phyloP scores from a whole-genome alignment of 1,140 invertebrate species.

The Heliconius nattereri region DNA sequence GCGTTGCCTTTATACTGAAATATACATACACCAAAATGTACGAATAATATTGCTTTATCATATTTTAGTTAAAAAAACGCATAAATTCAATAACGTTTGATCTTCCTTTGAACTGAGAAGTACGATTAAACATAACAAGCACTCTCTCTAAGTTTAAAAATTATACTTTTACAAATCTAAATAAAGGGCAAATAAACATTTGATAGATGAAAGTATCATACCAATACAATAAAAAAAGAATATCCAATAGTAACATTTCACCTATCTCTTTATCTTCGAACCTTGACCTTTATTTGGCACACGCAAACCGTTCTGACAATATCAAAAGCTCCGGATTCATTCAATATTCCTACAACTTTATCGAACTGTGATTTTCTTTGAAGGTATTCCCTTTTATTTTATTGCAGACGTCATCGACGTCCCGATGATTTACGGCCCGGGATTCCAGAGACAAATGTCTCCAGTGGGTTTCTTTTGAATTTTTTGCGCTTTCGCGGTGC shows the following conservation, averaged over 20 bases:
- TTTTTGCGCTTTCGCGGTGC: conserved; percentile 66
- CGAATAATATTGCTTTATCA: not conserved
- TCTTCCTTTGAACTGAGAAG: conserved; percentile 52
- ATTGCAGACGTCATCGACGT: conserved; percentile 63
- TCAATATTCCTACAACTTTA: conserved; percentile 43
- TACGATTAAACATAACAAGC: conserved; percentile 53
- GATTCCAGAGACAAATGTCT: conserved; percentile 64
- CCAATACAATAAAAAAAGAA: not conserved
- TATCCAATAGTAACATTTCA: not conserved
- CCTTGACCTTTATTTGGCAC: conserved; percentile 37
- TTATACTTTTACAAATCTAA: not conserved
- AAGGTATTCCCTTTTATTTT: conserved; percentile 53
- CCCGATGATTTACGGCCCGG: conserved; percentile 67
- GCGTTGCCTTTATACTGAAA: conserved; percentile 22
- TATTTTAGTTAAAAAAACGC: not conserved
- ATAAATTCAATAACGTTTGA: not conserved
- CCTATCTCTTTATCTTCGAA: conserved; percentile 23
- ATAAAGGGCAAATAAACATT: not conserved
- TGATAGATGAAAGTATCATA: not conserved
- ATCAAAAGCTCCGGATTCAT: conserved; percentile 37
- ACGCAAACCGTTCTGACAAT: conserved; percentile 34
- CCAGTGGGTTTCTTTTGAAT: conserved; percentile 47
- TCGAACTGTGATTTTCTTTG: conserved; percentile 45
- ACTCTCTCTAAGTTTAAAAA: conserved; percentile 38
- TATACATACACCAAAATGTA: conserved; percentile 7